Evolutionary conservation across 2,113 vertebrate species (phyloP).

Genomic region (Pangasianodon gigas): DNA sequence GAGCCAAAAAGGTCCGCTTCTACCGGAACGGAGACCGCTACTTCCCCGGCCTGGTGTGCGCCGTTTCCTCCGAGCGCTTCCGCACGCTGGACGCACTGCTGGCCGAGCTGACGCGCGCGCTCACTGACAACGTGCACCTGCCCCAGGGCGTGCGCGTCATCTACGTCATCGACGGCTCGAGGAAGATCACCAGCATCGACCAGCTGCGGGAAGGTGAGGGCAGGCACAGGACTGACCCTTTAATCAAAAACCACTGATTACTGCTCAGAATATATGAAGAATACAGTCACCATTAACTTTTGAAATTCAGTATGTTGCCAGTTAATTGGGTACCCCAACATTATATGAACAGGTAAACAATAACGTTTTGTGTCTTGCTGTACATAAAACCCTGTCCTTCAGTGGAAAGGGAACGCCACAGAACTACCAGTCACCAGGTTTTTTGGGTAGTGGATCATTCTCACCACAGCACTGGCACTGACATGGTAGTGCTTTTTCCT

Average conservation of each 20-base stretch:
- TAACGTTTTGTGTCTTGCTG: background rate
- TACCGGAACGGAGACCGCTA: conserved; percentile 97
- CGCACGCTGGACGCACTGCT: conserved; percentile 93
- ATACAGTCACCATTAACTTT: background rate
- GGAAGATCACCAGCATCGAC: conserved; percentile 84
- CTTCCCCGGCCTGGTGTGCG: conserved; percentile 95
- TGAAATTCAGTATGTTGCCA: background rate
- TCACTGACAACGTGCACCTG: conserved; percentile 97
- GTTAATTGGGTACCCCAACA: background rate
- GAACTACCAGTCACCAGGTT: background rate
- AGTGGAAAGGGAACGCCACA: background rate
- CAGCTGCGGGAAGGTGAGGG: conserved; percentile 89
- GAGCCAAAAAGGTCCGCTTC: conserved; percentile 96
- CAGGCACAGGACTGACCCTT: background rate
- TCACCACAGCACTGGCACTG: background rate
- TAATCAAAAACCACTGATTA: background rate
- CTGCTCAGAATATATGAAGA: background rate
- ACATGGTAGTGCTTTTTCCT: too few relatives aligned
- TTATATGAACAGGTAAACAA: background rate
- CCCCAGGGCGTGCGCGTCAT: conserved; percentile 96
- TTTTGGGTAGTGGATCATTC: background rate
- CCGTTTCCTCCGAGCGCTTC: conserved; percentile 91
- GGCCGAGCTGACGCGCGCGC: conserved; percentile 92
- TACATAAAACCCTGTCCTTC: background rate
- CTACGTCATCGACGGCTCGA: conserved; percentile 88